Base-by-base conservation (phyloP, 1,140 invertebrate genomes). In the Holotrichia oblita region DNA sequence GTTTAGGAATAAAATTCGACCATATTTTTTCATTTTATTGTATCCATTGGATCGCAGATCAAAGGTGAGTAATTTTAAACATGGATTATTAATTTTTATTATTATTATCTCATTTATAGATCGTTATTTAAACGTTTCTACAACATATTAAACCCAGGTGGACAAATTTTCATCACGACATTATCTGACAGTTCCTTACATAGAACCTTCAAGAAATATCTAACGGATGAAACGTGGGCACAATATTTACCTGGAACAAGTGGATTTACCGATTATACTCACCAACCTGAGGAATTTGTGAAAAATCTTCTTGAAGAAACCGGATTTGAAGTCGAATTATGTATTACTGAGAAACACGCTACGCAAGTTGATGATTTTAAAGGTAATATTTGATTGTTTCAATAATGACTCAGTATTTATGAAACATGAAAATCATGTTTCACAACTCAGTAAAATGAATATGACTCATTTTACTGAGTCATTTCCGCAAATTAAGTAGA, bases 1-100 rank as follows among this genome's bases (percentile, higher is more conserved):
- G 20, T 48, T 55, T 41, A 9, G 6, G 8, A 12, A 44, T 22
- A 14, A 74, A 74, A 74, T 74, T 74, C 17, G 73, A 44, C 8
- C 73, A 74, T 74, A 74, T 74, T 41, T 74, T 74, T 74, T 40
- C 40, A 2, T 74, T 74, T 20, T 74, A 74, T 41, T 74, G 73
- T 42, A 22, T 74, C 0, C 73, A 74, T 9, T 74, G 34, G 73
- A 74, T 74, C 6, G 10, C 20, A 17, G 73, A 74, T 34, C 61
- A 69, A 7, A 69, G 27, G 61, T 22, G 22, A 69, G 61, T 69
- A 41, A 4, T 40, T 74, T n/a, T 1, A n/a, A n/a, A n/a, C n/a
- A n/a, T n/a, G n/a, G n/a, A n/a, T n/a, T n/a, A n/a, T n/a, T n/a
- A n/a, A n/a, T n/a, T n/a, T n/a, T n/a, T n/a, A n/a, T n/a, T n/a